These are phyloP conservation scores for Xestia xanthographa DNA, from an alignment of 2,888 invertebrate species.

Conservation along the genomic window DNA sequence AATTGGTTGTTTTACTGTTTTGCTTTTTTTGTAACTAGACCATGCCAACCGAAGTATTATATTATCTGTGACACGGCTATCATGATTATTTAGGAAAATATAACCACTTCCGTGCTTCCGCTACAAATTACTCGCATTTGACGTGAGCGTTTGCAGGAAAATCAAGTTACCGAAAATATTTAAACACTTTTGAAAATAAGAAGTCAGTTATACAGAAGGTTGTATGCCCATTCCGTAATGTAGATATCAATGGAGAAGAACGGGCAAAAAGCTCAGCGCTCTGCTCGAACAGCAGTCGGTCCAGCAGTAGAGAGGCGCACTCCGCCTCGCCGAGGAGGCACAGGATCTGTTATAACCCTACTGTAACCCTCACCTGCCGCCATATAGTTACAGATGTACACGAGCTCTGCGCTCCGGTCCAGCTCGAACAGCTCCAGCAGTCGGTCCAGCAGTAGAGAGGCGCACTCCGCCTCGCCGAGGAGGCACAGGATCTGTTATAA, in stretches of 20 bases:
- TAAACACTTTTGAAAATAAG: neutral
- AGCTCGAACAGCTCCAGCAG: conserved; percentile 91
- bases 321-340: conserved; percentile 89
- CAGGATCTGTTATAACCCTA: conserved; percentile 72
- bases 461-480: conserved; percentile 89
- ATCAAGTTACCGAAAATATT: neutral
- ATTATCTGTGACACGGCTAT: too few relatives aligned
- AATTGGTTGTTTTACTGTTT: neutral
- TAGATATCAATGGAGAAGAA: too few relatives aligned
- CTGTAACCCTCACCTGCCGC: conserved; percentile 79
- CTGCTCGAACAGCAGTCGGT: conserved; percentile 86
- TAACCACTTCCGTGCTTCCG: too few relatives aligned
- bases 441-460: conserved; percentile 91
- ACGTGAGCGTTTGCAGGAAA: neutral
- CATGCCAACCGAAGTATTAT: too few relatives aligned
- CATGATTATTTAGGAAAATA: too few relatives aligned
- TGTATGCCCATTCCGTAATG: neutral
- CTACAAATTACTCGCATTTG: neutral
- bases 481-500: conserved; percentile 78
- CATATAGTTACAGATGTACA: conserved; percentile 91
- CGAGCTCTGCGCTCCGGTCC: conserved; percentile 90
- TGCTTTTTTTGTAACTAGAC: too few relatives aligned
- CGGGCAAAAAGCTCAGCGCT: conserved; percentile 91
- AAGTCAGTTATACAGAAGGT: neutral
- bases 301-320: conserved; percentile 90